Evolutionary conservation across 2,797 vertebrate species (phyloP).

Genomic region (Sebastes paucispinis): DNA sequence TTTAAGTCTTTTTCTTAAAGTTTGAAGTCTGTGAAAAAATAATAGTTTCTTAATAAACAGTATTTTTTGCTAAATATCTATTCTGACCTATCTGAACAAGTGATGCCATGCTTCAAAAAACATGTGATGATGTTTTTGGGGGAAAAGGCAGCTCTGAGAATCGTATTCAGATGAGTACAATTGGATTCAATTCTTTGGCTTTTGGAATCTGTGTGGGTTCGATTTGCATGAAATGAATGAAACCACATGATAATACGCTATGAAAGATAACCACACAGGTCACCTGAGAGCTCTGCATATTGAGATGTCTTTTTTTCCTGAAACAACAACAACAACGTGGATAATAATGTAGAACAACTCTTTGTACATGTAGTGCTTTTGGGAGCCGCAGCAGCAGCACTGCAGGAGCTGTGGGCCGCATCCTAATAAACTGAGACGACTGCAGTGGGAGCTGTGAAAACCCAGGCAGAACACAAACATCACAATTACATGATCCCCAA

Average conservation of each 20-base stretch:
- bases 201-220: neutral
- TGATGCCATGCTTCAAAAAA: neutral
- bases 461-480: conserved; percentile 20
- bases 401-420: conserved; percentile 64
- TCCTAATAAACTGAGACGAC: conserved; percentile 59
- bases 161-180: neutral
- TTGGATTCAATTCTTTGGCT: neutral
- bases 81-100: neutral
- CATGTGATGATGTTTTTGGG: neutral
- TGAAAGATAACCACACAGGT: neutral
- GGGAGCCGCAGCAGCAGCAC: conserved; percentile 34
- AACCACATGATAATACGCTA: neutral
- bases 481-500: conserved; percentile 28
- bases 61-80: neutral
- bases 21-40: neutral
- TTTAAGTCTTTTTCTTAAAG: neutral
- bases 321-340: neutral
- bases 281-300: neutral
- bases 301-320: neutral
- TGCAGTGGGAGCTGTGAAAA: conserved; percentile 55
- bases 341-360: neutral
- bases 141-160: neutral
- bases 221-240: neutral
- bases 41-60: neutral
- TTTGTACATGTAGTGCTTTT: neutral